Evolutionary conservation across 2,888 invertebrate species (phyloP), one percentile per base, ranked within the genome.

Genomic region (Scaptomyza reducta): DNA sequence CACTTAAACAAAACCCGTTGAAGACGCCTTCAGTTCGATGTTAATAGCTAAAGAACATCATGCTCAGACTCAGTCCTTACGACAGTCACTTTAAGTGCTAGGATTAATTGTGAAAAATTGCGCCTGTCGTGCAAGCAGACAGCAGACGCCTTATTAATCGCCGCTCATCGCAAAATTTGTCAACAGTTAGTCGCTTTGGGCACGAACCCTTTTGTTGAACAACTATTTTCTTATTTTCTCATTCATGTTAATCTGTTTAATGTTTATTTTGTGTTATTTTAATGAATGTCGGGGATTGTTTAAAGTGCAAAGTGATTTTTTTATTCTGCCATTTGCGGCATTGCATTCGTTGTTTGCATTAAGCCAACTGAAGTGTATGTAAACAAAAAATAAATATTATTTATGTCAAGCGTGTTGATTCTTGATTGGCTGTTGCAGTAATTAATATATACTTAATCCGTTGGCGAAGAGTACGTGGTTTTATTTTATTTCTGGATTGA

Each of bases 81-180:
- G 6, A 9, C 18, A 38, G 5, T 47, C 45, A 33, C 3, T 50
- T 11, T 0, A 22, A 42, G 18, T 22, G 51, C 45, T 27, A 3
- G n/a, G 35, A 50, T 33, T 31, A 31, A 51, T 35, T 42, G 38
- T 31, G 22, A 18, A 35, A 22, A 53, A 46, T 18, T n/a, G 6
- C 7, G 2, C n/a, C 4, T 1, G 7, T 22, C n/a, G 6, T 22
- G 7, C 47, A 10, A 40, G 33, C 38, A 57, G 22, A 22, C 22
- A 22, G 22, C 22, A 22, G 22, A 3, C 22, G 22, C 2, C 22
- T 41, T 42, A 65, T 70, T 60, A 50, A 61, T 44, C 49, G 41
- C 25, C 50, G 50, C 6, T 13, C 42, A 41, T 25, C 13, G 11
- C 22, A 16, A 49, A 35, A 41, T 54, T 59, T 62, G 49, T 69